Percentiles rank a stretch among this genome's conserved stretches.
Evolutionary conservation across 2,888 invertebrate genomes (phyloP).

Genomic region (Acanthacorydalis orientalis): DNA sequence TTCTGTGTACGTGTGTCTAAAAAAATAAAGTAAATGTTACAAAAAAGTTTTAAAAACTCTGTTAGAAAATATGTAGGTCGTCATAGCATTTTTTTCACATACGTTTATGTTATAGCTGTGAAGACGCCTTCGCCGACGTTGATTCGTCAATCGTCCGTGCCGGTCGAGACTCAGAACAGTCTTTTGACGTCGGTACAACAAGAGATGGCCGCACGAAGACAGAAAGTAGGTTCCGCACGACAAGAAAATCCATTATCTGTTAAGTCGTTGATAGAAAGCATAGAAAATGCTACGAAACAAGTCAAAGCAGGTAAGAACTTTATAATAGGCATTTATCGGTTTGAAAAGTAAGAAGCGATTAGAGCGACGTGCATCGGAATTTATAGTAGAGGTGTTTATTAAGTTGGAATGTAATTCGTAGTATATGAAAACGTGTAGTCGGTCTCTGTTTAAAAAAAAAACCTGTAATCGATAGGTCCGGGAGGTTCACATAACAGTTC

Average conservation of each 20-base stretch:
- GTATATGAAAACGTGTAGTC: too few species aligned
- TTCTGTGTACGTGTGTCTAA: too few species aligned
- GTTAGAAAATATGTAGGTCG: too few species aligned
- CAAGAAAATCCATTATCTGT: slow-evolving; percentile 75
- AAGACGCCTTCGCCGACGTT: slow-evolving; percentile 17
- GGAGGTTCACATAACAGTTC: slow-evolving; percentile 48
- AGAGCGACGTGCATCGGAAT: too few species aligned
- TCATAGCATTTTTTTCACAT: too few species aligned
- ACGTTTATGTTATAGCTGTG: slow-evolving; percentile 18
- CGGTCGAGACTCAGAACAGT: slow-evolving; percentile 32
- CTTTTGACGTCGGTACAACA: slow-evolving; percentile 34
- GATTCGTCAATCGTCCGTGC: slow-evolving; percentile 22
- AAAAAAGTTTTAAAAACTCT: too few species aligned
- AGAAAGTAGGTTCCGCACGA: slow-evolving; percentile 33
- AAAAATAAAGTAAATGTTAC: too few species aligned
- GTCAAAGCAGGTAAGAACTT: slow-evolving; percentile 27
- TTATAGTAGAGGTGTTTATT: too few species aligned
- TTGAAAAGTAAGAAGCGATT: too few species aligned
- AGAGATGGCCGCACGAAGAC: slow-evolving; percentile 37
- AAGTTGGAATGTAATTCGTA: too few species aligned
- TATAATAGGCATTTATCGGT: too few species aligned
- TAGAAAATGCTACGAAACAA: slow-evolving; percentile 71
- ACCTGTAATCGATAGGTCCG: slow-evolving; percentile 21
- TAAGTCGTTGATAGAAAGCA: slow-evolving; percentile 79
- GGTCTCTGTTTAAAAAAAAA: too few species aligned